Evolutionary conservation across 92 coral and sea anemone species (phyloP), one percentile per base, ranked within the genome.

Genomic region (Porites lobata): DNA sequence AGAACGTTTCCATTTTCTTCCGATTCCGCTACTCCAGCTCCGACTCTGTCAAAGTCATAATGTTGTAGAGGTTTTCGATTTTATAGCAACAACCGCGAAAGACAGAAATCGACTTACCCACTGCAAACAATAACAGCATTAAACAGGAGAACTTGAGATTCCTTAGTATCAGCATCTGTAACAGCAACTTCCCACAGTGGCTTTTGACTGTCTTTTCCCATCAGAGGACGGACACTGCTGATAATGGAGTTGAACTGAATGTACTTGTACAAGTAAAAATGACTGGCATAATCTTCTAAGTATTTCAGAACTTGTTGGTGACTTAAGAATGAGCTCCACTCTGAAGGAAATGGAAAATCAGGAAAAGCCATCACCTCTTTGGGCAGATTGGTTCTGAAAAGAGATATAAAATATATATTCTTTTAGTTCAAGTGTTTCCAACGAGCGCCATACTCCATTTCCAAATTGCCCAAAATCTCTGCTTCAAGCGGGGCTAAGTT

Each of bases 311-410:
- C 96, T 26, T 90, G 82, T 26, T 57, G 71, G n/a, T 92, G 94
- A 56, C 71, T 78, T 82, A 94, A 29, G 80, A 90, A 96, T 7
- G 96, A 92, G 52, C 62, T 83, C 76, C 89, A 58, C 9, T 92
- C 89, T 19, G 91, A 75, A 50, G 99, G 94, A 87, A 92, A 94
- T 17, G 97, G 94, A 61, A 90, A 94, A 66, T 92, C 99, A 17
- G 99, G 99, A 78, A 90, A 96, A 4, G 96, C 90, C 97, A 94
- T 96, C 13, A 94, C 92, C 83, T 94, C 92, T 77, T 94, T 96
- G 9, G 98, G 98, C 29, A 96, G 93, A 80, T 96, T 96, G 61
- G 98, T 94, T 68, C 97, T 96, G 84, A 59, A 22, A 87, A 66
- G 32, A 6, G 18, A 9, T 38, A 4, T 38, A 38, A 38, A 38